phyloP scores from a whole-genome alignment of 2,888 invertebrate genomes.

The Neoitamus cyanurus region DNA sequence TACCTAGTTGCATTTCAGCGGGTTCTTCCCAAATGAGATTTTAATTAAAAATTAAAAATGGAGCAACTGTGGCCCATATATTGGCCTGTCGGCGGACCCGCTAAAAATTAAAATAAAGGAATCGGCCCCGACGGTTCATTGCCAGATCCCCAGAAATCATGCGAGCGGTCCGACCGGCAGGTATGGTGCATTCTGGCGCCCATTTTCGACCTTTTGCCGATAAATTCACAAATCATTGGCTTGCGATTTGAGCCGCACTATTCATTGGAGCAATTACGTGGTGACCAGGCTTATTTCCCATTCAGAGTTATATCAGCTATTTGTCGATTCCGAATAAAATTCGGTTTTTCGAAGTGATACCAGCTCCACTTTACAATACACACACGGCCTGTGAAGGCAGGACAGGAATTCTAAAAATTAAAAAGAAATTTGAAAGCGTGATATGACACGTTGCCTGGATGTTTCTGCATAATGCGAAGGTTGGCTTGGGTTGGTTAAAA shows the following conservation, averaged over 20 bases:
- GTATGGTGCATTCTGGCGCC: background rate
- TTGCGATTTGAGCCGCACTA: background rate
- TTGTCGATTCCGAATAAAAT: background rate
- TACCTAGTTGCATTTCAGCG: conserved; percentile 40
- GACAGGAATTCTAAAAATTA: too few species aligned
- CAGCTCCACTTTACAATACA: too few species aligned
- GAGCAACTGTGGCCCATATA: conserved; percentile 35
- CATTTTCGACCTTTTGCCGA: background rate
- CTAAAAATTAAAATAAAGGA: conserved; percentile 25
- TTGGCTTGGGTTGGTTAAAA: background rate
- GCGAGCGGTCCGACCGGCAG: background rate
- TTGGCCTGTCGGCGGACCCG: background rate
- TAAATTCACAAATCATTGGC: background rate
- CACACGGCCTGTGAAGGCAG: too few species aligned
- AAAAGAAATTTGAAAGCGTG: background rate
- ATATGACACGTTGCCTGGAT: background rate
- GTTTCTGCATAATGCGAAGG: background rate
- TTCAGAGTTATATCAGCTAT: background rate
- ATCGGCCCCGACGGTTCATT: background rate
- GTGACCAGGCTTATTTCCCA: background rate
- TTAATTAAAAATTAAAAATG: conserved; percentile 45
- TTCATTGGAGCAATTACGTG: background rate
- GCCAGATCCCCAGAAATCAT: conserved; percentile 9
- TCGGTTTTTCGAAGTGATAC: background rate
- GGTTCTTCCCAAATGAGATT: conserved; percentile 43